Conservation (phyloP, 2,888 invertebrate species). For the Isoperla grammatica region DNA sequence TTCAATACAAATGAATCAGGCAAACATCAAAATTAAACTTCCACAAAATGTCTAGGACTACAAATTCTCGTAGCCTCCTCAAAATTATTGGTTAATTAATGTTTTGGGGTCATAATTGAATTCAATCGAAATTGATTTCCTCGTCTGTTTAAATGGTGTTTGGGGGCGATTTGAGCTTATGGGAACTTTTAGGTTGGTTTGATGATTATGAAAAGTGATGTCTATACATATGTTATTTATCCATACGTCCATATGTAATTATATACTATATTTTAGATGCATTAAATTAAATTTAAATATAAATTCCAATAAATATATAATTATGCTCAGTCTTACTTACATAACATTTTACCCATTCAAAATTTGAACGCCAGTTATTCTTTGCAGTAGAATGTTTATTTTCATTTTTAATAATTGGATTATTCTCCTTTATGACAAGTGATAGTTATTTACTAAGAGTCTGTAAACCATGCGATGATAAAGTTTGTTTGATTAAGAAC, state of each 20-base stretch:
- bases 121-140: slow-evolving; percentile 18
- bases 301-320: too few relatives aligned
- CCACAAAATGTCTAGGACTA: slow-evolving; percentile 30
- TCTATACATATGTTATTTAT: too few relatives aligned
- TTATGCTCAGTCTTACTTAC: too few relatives aligned
- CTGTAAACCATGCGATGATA: slow-evolving; percentile 28
- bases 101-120: slow-evolving; percentile 18
- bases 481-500: slow-evolving; percentile 24
- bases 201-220: slow-evolving; percentile 10
- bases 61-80: slow-evolving; percentile 32
- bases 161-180: neutral
- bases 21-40: slow-evolving; percentile 26
- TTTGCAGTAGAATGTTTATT: slow-evolving; percentile 21
- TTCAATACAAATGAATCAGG: slow-evolving; percentile 20
- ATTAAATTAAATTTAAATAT: too few relatives aligned
- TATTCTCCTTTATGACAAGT: slow-evolving; percentile 8
- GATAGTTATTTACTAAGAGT: slow-evolving; percentile 26
- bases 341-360: neutral
- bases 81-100: slow-evolving; percentile 24
- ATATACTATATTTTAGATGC: too few relatives aligned
- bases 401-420: slow-evolving; percentile 21
- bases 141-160: neutral
- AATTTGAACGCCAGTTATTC: slow-evolving; percentile 22
- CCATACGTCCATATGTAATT: too few relatives aligned
- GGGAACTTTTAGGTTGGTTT: slow-evolving; percentile 6